Base-by-base conservation (phyloP, 2,113 vertebrate species). In the Mesitornis unicolor region DNA sequence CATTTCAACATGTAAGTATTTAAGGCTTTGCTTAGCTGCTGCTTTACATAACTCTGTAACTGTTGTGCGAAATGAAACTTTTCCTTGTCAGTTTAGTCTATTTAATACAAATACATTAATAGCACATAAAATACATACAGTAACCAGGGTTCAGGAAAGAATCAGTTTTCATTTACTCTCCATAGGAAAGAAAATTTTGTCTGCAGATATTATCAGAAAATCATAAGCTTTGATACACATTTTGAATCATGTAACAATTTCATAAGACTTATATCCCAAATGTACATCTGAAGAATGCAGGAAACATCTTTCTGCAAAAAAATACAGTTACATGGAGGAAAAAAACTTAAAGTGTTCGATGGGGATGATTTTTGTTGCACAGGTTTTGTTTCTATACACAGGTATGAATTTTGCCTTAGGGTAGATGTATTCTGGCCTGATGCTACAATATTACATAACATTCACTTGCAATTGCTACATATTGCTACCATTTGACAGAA, bases 251-350 rank as follows among this genome's bases (percentile, higher is more conserved):
- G 42, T 17, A 89, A 35, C 45, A 59, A 63, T 89, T 91, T 75
- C 36, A 29, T 50, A 84, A 69, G 4, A 47, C 0, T 0, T 68
- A 25, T 42, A 43, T 51, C 56, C 24, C 22, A 43, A 54, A 47
- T 2, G 10, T 48, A 24, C 5, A 35, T 50, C 26, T 63, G 51
- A 90, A 42, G 28, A 89, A 79, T 56, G 7, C 11, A 47, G 65
- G 60, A 74, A 71, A 20, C 2, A 48, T 61, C 22, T 56, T 76
- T 64, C 47, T 74, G 56, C 6, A 53, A 85, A 51, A 83, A 20
- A 33, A 7, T 7, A 43, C 0, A 2, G 45, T 38, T 71, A 11
- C 9, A 33, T 61, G 0, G 2, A 78, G 59, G 5, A 16, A 26
- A 40, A 29, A 61, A 31, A 31, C 11, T 6, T 19, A 40, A 51